A percentile compares a stretch with the other conserved stretches of the same genome.
phyloP scores from a whole-genome alignment of 2,113 vertebrate genomes.

The Peromyscus californicus region DNA sequence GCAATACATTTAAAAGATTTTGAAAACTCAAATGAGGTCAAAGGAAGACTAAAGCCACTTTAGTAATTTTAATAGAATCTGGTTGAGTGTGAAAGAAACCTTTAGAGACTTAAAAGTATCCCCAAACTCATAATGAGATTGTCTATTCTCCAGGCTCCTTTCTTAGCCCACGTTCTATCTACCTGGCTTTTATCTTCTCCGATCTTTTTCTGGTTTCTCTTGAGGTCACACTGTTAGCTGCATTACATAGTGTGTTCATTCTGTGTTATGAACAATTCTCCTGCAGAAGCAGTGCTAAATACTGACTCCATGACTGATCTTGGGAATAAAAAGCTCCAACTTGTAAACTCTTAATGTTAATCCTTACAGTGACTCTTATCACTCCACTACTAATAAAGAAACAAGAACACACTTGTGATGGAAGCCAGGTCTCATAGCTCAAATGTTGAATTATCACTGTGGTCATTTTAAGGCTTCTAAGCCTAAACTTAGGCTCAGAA shows the following conservation, averaged over 20 bases:
- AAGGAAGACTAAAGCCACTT: slow-evolving; percentile 35
- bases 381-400: not conserved
- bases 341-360: not conserved
- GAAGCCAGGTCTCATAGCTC: not conserved
- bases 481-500: not conserved
- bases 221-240: slow-evolving; percentile 52
- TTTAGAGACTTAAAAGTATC: slow-evolving; percentile 43
- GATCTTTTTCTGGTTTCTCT: slow-evolving; percentile 51
- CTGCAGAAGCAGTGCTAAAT: not conserved
- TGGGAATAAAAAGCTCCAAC: not conserved
- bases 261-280: slow-evolving; percentile 30
- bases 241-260: slow-evolving; percentile 68
- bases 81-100: slow-evolving; percentile 44
- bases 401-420: not conserved
- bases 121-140: slow-evolving; percentile 56
- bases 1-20: not conserved
- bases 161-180: slow-evolving; percentile 8
- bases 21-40: slow-evolving; percentile 38
- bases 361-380: not conserved
- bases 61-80: slow-evolving; percentile 59
- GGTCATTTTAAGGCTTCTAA: not conserved
- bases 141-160: not conserved
- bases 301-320: not conserved
- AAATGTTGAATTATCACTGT: not conserved
- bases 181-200: slow-evolving; percentile 52